These are phyloP conservation scores for Platysteira castanea DNA, from an alignment of 2,113 vertebrate genomes.

Conservation along the genomic window DNA sequence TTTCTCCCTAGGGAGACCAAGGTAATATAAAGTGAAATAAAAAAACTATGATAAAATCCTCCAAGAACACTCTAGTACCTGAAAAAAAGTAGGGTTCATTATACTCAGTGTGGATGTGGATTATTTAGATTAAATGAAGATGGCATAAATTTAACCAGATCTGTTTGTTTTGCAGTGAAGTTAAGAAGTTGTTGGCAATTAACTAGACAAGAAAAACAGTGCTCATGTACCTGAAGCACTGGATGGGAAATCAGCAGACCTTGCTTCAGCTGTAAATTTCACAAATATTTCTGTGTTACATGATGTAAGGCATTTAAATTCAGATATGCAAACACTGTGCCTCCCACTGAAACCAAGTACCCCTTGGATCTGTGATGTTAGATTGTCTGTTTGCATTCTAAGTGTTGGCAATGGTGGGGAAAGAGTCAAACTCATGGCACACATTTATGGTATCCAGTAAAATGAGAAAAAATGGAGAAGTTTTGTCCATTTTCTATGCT, in stretches of 20 bases:
- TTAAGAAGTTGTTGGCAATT: background rate
- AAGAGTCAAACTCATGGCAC: background rate
- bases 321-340: background rate
- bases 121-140: background rate
- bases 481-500: background rate
- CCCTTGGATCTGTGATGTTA: background rate
- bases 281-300: background rate
- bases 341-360: background rate
- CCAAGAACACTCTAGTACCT: background rate
- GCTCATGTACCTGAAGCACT: background rate
- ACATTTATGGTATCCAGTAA: background rate
- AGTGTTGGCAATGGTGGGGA: background rate
- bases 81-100: background rate
- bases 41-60: background rate
- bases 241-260: background rate
- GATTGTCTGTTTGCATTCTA: background rate
- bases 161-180: background rate
- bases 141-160: background rate
- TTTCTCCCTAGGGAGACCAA: background rate
- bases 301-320: background rate
- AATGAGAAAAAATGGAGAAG: accelerated
- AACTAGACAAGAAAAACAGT: background rate
- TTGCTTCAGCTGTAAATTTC: background rate
- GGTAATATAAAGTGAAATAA: background rate
- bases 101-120: background rate